Conservation (phyloP, 2,888 invertebrate species). For the Scaptomyza cyrtandrae region DNA sequence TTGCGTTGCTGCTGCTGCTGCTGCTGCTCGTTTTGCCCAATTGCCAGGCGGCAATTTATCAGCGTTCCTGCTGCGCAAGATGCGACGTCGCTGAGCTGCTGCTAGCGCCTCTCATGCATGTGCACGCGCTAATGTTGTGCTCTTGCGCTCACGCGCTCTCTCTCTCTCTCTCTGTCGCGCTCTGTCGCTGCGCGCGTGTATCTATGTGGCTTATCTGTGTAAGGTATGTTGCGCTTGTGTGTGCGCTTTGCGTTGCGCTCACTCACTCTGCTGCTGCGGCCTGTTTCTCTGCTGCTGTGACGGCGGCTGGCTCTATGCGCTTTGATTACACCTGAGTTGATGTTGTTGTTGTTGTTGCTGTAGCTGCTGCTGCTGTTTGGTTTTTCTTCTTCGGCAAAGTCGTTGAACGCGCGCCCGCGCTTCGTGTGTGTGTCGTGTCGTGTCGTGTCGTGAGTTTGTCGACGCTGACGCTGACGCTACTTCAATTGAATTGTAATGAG, state of each 20-base stretch:
- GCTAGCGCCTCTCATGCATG: conserved; percentile 16
- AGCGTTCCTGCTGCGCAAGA: conserved; percentile 57
- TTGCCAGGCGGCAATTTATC: conserved; percentile 79
- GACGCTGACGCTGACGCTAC: conserved; percentile 51
- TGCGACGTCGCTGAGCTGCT: conserved; percentile 52
- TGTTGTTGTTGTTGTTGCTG: conserved; percentile 44
- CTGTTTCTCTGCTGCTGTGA: conserved; percentile 35
- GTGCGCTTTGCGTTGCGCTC: conserved; percentile 27
- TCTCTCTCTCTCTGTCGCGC: conserved; percentile 9
- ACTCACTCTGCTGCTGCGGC: conserved; percentile 35
- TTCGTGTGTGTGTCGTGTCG: conserved; percentile 47
- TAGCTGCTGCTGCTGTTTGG: conserved; percentile 69
- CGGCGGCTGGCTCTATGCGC: conserved; percentile 60
- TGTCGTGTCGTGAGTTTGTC: conserved; percentile 34
- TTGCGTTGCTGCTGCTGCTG: conserved; percentile 5
- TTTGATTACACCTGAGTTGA: conserved; percentile 77
- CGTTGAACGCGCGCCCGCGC: conserved; percentile 71
- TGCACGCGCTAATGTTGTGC: conserved; percentile 14
- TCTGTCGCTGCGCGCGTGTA: conserved; percentile 10
- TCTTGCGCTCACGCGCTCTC: conserved; percentile 16
- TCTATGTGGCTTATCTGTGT: conserved; percentile 68
- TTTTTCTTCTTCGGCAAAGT: conserved; percentile 73
- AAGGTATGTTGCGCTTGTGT: conserved; percentile 18
- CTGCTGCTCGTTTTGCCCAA: conserved; percentile 58
- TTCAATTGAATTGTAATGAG: conserved; percentile 66